Base-by-base conservation (phyloP, 1,140 invertebrate genomes). In the Asbolus verrucosus region DNA sequence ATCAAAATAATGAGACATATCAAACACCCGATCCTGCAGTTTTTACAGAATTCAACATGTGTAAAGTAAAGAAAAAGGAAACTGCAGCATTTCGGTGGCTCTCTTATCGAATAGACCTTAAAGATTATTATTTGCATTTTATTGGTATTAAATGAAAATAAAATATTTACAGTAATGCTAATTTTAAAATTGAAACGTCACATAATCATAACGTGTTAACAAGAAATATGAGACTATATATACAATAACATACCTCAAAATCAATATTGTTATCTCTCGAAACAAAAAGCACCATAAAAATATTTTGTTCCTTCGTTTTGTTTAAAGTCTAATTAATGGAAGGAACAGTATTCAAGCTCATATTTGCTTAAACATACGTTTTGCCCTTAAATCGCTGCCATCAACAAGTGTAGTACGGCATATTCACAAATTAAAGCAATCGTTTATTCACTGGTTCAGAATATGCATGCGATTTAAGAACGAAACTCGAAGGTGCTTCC, bases 161-260 rank as follows among this genome's bases (percentile, higher is more conserved):
- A 70, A 43, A 59, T 70, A 65, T 70, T 3, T 70, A 70, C 69
- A 70, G 14, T 30, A 36, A 50, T 39, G 30, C 43, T 67, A 31
- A 31, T 21, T 61, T 46, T 27, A 67, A 61, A 54, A 67, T 54
- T 62, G 50, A 54, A 72, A 69, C 61, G 43, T 69, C 33, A 71
- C 31, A 59, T 67, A 60, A 71, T 8, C 43, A 65, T 66, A 59
- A 71, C 63, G 36, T 69, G 59, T 69, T 67, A 74, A 74, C 73
- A 74, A 74, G 39, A 72, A 69, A 60, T 39, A 71, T 41, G 30
- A 63, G 36, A 63, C 14, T 75, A 75, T 75, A n/a, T n/a, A 63
- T 70, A 75, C 66, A 75, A 70, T 41, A 71, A 66, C 63, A 65
- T 69, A 70, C 67, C 70, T 69, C 61, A 70, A 73, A 73, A 69